A percentile compares a stretch with the other conserved stretches of the same genome.
Evolutionary conservation across 2,113 vertebrate species (phyloP).

Genomic region (Grammomys dolichurus): DNA sequence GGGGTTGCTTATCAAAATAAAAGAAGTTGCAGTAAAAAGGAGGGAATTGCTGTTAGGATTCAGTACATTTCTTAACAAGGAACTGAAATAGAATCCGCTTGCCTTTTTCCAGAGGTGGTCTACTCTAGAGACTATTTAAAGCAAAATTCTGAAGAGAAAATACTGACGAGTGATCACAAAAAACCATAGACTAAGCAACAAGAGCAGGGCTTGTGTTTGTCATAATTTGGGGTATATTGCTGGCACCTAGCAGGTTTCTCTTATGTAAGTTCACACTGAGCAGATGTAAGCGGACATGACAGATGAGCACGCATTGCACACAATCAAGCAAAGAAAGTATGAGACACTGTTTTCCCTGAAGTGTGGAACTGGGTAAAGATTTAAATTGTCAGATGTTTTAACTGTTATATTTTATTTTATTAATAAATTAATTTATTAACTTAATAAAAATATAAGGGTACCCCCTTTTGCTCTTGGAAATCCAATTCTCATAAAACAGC

Average conservation of each 20-base stretch:
- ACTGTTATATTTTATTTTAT: not conserved
- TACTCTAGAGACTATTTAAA: not conserved
- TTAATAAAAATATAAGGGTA: constrained; percentile 22
- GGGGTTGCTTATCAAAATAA: not conserved
- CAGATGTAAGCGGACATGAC: not conserved
- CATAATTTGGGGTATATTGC: not conserved
- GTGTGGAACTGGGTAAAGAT: not conserved
- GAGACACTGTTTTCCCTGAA: not conserved
- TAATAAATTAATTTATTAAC: not conserved
- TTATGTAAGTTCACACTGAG: not conserved
- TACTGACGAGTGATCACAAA: not conserved
- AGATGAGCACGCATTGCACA: not conserved
- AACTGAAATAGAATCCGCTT: constrained; percentile 15
- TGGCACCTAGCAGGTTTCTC: not conserved
- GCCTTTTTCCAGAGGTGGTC: not conserved
- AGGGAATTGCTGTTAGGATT: not conserved
- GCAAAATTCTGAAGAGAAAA: not conserved
- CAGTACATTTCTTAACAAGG: not conserved
- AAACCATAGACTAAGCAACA: not conserved
- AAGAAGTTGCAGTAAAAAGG: not conserved
- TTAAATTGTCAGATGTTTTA: not conserved
- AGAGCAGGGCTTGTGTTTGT: not conserved
- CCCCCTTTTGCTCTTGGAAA: not conserved
- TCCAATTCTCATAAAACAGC: not conserved
- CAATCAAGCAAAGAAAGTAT: not conserved